A percentile compares a stretch with the other conserved stretches of the same genome.
These are phyloP conservation scores for Leptothorax acervorum DNA, from an alignment of 2,888 invertebrate species.

Conservation along the genomic window DNA sequence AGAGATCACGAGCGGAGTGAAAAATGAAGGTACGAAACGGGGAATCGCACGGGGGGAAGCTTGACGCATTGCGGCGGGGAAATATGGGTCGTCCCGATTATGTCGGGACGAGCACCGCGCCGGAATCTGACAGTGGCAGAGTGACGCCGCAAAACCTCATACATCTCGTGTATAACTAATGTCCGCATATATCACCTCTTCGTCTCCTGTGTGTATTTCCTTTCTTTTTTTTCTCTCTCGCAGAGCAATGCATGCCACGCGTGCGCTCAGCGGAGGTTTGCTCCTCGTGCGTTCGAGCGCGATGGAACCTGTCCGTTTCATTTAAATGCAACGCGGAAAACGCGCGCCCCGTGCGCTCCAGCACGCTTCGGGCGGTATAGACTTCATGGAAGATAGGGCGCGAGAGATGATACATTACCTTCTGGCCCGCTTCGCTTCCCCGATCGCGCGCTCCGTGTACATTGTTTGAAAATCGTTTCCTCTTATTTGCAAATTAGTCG, in stretches of 20 bases:
- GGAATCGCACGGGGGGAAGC: slow-evolving; percentile 49
- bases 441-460: slow-evolving; percentile 1
- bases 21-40: slow-evolving; percentile 67
- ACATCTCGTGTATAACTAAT: slow-evolving; percentile 79
- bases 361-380: slow-evolving; percentile 18
- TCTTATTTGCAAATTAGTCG: slow-evolving; percentile 25
- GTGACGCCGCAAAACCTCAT: slow-evolving; percentile 76
- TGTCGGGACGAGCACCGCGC: slow-evolving; percentile 73
- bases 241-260: slow-evolving; percentile 22
- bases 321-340: slow-evolving; percentile 44
- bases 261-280: not conserved
- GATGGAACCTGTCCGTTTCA: slow-evolving; percentile 34
- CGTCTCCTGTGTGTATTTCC: slow-evolving; percentile 65
- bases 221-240: not conserved
- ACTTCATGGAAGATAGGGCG: slow-evolving; percentile 28
- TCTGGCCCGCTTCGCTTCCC: not conserved
- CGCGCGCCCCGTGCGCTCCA: slow-evolving; percentile 13
- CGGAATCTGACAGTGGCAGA: slow-evolving; percentile 75
- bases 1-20: slow-evolving; percentile 56
- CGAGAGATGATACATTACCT: slow-evolving; percentile 25
- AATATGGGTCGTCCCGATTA: slow-evolving; percentile 73
- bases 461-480: slow-evolving; percentile 11
- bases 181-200: slow-evolving; percentile 77
- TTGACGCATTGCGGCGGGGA: slow-evolving; percentile 74
- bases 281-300: slow-evolving; percentile 4